These are phyloP conservation scores for Magallana gigas DNA, from an alignment of 1,140 invertebrate species.

Conservation along the genomic window DNA sequence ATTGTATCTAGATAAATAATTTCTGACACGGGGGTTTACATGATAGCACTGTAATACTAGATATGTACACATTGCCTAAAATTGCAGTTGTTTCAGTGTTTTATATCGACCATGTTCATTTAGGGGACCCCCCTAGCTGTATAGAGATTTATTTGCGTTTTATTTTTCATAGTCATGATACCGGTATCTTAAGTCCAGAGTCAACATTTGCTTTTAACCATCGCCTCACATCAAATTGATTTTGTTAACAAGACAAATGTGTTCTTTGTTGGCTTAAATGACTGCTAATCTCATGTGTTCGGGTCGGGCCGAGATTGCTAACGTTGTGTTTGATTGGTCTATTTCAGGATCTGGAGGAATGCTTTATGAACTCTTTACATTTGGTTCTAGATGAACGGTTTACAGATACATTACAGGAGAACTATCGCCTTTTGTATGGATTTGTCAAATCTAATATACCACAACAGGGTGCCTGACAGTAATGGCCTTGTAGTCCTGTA, in stretches of 20 bases:
- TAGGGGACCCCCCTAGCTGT: not conserved
- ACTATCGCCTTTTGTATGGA: constrained; percentile 48
- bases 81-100: no score
- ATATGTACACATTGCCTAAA: no score
- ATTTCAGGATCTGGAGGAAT: constrained; percentile 53
- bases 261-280: not conserved
- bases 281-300: no score
- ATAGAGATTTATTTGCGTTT: not conserved
- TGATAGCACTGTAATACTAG: no score
- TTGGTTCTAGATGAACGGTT: constrained; percentile 46
- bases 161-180: not conserved
- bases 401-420: constrained; percentile 48
- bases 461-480: not conserved
- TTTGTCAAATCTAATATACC: constrained; percentile 49
- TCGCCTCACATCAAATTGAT: not conserved
- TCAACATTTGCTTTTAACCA: not conserved
- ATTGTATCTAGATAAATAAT: no score
- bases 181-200: not conserved
- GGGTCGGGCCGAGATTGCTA: not conserved
- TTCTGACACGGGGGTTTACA: no score
- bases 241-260: constrained; percentile 3
- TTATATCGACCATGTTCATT: not conserved
- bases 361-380: constrained; percentile 48
- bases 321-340: not conserved
- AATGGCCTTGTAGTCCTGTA: no score